Evolutionary conservation across 1,140 invertebrate genomes (phyloP).

Genomic region (Caligus rogercresseyi): DNA sequence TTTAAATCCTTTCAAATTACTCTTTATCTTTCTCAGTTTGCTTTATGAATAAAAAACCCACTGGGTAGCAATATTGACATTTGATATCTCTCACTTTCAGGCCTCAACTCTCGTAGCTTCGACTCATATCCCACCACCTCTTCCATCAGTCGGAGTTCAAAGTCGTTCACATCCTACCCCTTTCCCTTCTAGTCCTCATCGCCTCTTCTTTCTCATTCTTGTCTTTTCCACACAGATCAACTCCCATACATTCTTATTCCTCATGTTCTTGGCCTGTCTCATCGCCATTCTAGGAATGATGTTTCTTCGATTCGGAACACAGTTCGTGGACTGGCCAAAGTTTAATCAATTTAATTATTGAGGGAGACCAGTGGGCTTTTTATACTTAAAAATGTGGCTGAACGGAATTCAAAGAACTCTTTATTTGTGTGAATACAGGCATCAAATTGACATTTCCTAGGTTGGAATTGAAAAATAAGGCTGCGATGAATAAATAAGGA

Average conservation of each 20-base stretch:
- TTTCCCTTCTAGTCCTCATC: neutral
- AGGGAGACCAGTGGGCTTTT: too few relatives aligned
- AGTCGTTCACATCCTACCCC: neutral
- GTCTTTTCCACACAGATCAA: neutral
- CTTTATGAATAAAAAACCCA: too few relatives aligned
- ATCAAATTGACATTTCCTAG: too few relatives aligned
- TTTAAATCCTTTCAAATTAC: too few relatives aligned
- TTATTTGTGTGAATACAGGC: too few relatives aligned
- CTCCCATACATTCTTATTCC: neutral
- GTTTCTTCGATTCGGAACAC: neutral
- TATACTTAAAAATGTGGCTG: too few relatives aligned
- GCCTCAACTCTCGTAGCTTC: neutral
- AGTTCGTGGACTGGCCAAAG: neutral
- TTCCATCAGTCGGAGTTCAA: neutral
- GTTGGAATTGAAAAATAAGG: too few relatives aligned
- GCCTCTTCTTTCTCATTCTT: neutral
- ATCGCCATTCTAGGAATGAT: neutral
- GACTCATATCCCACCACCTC: neutral
- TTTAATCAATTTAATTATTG: neutral
- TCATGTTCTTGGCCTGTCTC: neutral
- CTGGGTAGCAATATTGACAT: too few relatives aligned
- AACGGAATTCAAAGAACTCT: too few relatives aligned
- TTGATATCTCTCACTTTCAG: neutral
- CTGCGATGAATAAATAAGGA: too few relatives aligned
- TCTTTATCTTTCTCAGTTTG: too few relatives aligned